These are phyloP conservation scores for Pseudoatta argentina DNA, from an alignment of 1,140 invertebrate genomes.

Conservation along the genomic window DNA sequence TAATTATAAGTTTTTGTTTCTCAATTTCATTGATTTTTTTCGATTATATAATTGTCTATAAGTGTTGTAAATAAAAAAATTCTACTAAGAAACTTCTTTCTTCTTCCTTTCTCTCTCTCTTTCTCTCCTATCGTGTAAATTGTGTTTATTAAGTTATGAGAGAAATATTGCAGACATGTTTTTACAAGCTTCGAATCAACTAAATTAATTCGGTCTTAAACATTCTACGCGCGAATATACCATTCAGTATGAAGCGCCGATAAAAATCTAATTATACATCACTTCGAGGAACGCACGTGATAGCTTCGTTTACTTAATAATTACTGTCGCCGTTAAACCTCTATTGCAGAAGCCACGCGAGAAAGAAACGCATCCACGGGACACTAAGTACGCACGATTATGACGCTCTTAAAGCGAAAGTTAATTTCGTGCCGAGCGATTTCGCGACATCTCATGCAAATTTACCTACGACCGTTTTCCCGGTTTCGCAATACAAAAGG, in stretches of 20 bases:
- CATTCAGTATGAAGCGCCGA: conserved; percentile 3
- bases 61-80: neutral
- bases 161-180: neutral
- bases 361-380: conserved; percentile 19
- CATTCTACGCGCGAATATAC: conserved; percentile 12
- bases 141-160: conserved; percentile 14
- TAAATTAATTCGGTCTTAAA: conserved; percentile 18
- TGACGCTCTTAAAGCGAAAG: conserved; percentile 29
- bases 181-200: neutral
- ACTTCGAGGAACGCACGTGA: conserved; percentile 19
- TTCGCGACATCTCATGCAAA: conserved; percentile 33
- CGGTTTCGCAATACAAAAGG: neutral
- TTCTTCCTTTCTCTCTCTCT: neutral
- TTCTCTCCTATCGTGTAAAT: neutral
- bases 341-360: neutral
- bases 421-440: conserved; percentile 5
- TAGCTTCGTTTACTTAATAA: conserved; percentile 49
- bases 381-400: conserved; percentile 27
- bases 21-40: neutral
- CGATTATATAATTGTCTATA: neutral
- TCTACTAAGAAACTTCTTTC: neutral
- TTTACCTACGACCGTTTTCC: conserved; percentile 17
- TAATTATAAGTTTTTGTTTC: neutral
- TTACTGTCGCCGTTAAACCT: conserved; percentile 44
- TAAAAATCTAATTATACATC: conserved; percentile 52